Base-by-base conservation (phyloP, 2,797 vertebrate genomes). In the Microctenopoma stevenorrisi region DNA sequence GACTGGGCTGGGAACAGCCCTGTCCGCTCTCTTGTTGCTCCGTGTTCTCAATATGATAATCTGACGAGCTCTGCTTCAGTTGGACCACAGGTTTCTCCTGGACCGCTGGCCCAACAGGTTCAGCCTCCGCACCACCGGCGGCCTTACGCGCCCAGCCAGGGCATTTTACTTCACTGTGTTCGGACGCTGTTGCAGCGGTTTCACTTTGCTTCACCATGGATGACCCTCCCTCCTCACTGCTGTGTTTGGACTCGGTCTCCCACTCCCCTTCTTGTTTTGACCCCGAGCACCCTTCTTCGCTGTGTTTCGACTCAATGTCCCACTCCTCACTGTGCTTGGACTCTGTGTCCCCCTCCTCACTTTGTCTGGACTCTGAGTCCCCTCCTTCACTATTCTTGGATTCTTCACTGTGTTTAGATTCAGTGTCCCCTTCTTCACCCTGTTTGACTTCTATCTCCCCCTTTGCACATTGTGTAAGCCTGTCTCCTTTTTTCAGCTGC, bases 301-400 rank as follows among this genome's bases (percentile, higher is more conserved):
- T 93, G 85, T 93, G 90, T 83, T 89, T 92, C 0, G 91, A 93
- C 68, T 92, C 90, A 62, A 87, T 73, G 67, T 91, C 89, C 90
- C 92, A 91, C 59, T 93, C 90, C 67, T 94, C 92, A 0, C 91
- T 91, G 83, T 93, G 93, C 70, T 93, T 92, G 55, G 91, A 93
- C 79, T 92, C 91, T 0, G 89, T 88, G 76, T 92, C 91, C 58
- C 82, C 91, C 48, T 92, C 92, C 72, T 91, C 91, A 12, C 91
- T 92, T 33, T 91, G 88, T 26, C 78, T 79, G 68, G 88, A 91
- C 71, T 86, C 91, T 0, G 88, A 87, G 56, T 92, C 90, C 33
- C 74, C 84, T 69, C 87, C 91, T 74, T 93, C 91, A 64, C 91
- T 93, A 38, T 87, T 91, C 79, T 89, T 90, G 61, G 91, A 92